A percentile compares a stretch with the other conserved stretches of the same genome.
Evolutionary conservation across 2,888 invertebrate species (phyloP).

Genomic region (Chloroclystis v-ata): DNA sequence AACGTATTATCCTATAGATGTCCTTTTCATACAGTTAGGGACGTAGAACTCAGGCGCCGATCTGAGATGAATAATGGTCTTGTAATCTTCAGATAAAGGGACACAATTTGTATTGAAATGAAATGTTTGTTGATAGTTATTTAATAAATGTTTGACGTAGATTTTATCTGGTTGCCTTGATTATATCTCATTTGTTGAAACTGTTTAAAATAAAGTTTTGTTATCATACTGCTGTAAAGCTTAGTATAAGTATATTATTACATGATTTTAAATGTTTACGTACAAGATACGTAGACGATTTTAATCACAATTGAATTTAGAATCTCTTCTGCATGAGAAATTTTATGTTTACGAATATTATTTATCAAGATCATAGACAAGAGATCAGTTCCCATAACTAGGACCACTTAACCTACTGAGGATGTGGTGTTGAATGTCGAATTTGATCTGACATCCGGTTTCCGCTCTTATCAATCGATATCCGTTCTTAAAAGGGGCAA

Average conservation of each 20-base stretch:
- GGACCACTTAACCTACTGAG: constrained; percentile 39
- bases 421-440: constrained; percentile 38
- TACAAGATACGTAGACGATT: no score
- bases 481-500: constrained; percentile 39
- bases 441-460: constrained; percentile 32
- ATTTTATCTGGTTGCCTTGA: constrained; percentile 2
- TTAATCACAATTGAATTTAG: no score
- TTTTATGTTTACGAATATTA: no score
- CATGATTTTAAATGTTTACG: no score
- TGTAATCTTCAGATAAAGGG: constrained; percentile 13
- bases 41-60: constrained; percentile 13
- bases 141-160: constrained; percentile 8
- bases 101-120: constrained; percentile 17
- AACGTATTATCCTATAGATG: not conserved
- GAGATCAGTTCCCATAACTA: constrained; percentile 9
- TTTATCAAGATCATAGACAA: not conserved
- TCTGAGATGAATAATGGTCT: constrained; percentile 20
- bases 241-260: no score
- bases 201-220: no score
- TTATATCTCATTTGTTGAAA: not conserved
- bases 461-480: constrained; percentile 43
- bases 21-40: constrained; percentile 16
- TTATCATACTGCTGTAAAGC: no score
- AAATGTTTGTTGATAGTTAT: constrained; percentile 12
- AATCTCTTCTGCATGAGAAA: no score